Base-by-base conservation (phyloP, 1,140 invertebrate species). In the Lerema accius region DNA sequence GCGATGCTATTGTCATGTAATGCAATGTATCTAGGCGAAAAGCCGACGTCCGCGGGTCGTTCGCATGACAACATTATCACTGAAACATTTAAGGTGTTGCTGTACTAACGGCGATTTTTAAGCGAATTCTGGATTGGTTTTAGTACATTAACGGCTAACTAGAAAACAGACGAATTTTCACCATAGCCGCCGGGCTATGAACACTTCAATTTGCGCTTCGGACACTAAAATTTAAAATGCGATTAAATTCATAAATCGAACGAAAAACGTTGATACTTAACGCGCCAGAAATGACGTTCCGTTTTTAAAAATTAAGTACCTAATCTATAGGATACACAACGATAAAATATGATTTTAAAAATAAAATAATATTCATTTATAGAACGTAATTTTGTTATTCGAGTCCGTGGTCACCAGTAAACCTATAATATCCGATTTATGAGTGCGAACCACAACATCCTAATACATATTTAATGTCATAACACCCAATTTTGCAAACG, bases 1-100 rank as follows among this genome's bases (percentile, higher is more conserved):
- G 56, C 60, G 46, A 63, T 42, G 39, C 59, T 42, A 72, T 78
- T 82, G 76, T 76, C 49, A 55, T 50, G 59, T 83, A 83, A 84
- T 82, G 67, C 49, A 28, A 86, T 88, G 82, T 84, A 84, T 80
- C 67, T 85, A 67, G 82, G 83, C 62, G 74, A 80, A 70, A 58
- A 67, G 76, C 62, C 75, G 69, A 65, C 63, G 70, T 69, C 74
- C 69, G 68, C 69, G 68, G 80, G 81, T 84, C 73, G 65, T 51
- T 74, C 75, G 81, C 83, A 76, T 71, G 59, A 63, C 40, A 42
- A 35, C 49, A 55, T 48, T 63, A 69, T 62, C 37, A 61, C 35
- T 16, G 15, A 42, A 45, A 65, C 11, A 40, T 55, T 45, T 49
- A 50, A 56, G 40, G 26, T 45, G 13, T 28, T 58, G 53, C 32